These are phyloP conservation scores for Monopterus albus DNA, from an alignment of 2,113 vertebrate genomes.

Conservation along the genomic window DNA sequence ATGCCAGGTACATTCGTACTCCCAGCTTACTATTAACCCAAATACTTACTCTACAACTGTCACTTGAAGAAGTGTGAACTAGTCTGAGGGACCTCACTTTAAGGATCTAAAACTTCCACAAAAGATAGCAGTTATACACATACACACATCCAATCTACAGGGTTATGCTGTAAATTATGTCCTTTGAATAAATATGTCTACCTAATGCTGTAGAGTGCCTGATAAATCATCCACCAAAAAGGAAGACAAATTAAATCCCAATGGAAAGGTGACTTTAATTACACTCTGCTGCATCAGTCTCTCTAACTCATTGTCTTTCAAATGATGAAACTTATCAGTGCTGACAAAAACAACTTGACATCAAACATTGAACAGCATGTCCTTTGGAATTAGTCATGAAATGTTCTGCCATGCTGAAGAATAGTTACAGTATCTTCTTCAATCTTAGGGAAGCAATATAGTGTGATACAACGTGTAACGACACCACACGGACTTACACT, in stretches of 20 bases:
- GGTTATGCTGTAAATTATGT: no score
- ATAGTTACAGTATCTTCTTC: conserved; percentile 15
- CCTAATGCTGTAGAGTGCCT: no score
- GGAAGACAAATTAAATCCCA: conserved; percentile 34
- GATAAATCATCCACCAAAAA: conserved; percentile 19
- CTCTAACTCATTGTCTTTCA: conserved; percentile 49
- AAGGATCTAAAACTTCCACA: no score
- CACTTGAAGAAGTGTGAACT: no score
- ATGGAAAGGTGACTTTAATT: conserved; percentile 65
- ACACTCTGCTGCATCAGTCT: conserved; percentile 43
- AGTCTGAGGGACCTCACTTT: no score
- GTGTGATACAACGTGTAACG: conserved; percentile 4
- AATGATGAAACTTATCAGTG: conserved; percentile 50
- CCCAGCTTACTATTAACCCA: no score
- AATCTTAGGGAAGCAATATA: conserved; percentile 8
- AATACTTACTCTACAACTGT: no score
- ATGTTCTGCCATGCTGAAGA: conserved; percentile 34
- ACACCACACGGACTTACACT: neutral
- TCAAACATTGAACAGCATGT: conserved; percentile 39
- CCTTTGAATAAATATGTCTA: no score
- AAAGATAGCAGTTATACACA: no score
- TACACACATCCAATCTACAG: no score
- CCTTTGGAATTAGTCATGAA: conserved; percentile 39
- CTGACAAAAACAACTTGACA: conserved; percentile 53
- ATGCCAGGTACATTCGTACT: no score